Conservation (phyloP, 2,888 invertebrate species). For the Acanthoscelides obtectus region DNA sequence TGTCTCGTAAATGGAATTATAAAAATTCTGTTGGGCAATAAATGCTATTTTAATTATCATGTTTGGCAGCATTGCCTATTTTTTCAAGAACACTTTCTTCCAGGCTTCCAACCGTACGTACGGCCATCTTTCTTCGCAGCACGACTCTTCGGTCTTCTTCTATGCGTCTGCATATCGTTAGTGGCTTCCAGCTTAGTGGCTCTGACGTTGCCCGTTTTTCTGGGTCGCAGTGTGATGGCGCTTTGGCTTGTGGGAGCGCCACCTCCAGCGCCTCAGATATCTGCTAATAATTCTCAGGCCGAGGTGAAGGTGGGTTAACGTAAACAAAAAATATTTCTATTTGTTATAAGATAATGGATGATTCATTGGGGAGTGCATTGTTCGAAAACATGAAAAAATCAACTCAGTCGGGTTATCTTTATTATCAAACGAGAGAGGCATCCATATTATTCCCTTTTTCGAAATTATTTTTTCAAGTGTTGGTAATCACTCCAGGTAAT, state of each 20-base stretch:
- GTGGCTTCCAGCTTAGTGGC: slow-evolving; percentile 80
- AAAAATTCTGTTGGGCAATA: too few relatives aligned
- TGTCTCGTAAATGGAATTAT: too few relatives aligned
- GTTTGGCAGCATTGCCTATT: background rate
- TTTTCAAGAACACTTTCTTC: slow-evolving; percentile 20
- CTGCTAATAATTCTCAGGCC: slow-evolving; percentile 29
- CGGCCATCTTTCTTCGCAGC: slow-evolving; percentile 77
- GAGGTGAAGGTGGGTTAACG: slow-evolving; percentile 33
- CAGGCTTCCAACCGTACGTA: slow-evolving; percentile 87
- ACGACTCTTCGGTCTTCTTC: slow-evolving; percentile 62
- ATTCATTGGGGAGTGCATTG: too few relatives aligned
- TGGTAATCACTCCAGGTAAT: too few relatives aligned
- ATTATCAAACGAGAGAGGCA: too few relatives aligned
- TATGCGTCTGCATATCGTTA: slow-evolving; percentile 78
- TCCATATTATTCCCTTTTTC: too few relatives aligned
- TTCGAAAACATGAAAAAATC: too few relatives aligned
- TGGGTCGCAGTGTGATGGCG: slow-evolving; percentile 85
- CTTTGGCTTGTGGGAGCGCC: slow-evolving; percentile 68
- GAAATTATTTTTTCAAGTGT: too few relatives aligned
- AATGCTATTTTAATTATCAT: too few relatives aligned
- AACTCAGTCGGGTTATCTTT: too few relatives aligned
- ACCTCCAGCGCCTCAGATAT: slow-evolving; percentile 41
- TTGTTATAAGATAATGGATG: too few relatives aligned
- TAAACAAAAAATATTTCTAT: too few relatives aligned
- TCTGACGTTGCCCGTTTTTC: slow-evolving; percentile 84